Evolutionary conservation across 2,888 invertebrate species (phyloP).

Genomic region (Tortrix viridana): DNA sequence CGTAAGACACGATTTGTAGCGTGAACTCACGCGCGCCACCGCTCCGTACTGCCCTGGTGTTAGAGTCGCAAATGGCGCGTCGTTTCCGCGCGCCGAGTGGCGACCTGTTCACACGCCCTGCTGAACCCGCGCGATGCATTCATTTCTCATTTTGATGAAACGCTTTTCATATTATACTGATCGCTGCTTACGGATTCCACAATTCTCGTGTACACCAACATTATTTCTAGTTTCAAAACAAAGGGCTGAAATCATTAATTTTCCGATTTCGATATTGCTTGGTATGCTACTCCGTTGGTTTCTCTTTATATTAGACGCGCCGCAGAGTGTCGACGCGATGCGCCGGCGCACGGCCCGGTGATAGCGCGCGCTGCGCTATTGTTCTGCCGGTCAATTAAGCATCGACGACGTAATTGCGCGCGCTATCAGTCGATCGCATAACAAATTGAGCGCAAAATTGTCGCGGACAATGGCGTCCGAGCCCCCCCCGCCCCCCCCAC

Average conservation of each 20-base stretch:
- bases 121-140: constrained; percentile 36
- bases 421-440: constrained; percentile 55
- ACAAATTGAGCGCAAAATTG: constrained; percentile 72
- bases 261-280: constrained; percentile 9
- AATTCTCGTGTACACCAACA: constrained; percentile 31
- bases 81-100: neutral
- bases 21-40: constrained; percentile 8
- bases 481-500: constrained; percentile 43
- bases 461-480: constrained; percentile 50
- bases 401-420: constrained; percentile 56
- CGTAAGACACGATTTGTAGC: constrained; percentile 29
- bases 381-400: constrained; percentile 55
- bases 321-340: neutral
- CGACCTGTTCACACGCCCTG: constrained; percentile 42
- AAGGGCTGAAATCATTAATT: constrained; percentile 31
- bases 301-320: neutral
- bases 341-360: neutral
- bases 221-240: constrained; percentile 35
- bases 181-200: constrained; percentile 33
- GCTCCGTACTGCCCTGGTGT: neutral
- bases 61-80: neutral
- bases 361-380: constrained; percentile 26
- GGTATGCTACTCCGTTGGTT: neutral
- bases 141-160: constrained; percentile 39
- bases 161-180: constrained; percentile 38